A percentile compares a stretch with the other conserved stretches of the same genome.
phyloP scores from a whole-genome alignment of 2,113 vertebrate genomes.

The Neomonachus schauinslandi region DNA sequence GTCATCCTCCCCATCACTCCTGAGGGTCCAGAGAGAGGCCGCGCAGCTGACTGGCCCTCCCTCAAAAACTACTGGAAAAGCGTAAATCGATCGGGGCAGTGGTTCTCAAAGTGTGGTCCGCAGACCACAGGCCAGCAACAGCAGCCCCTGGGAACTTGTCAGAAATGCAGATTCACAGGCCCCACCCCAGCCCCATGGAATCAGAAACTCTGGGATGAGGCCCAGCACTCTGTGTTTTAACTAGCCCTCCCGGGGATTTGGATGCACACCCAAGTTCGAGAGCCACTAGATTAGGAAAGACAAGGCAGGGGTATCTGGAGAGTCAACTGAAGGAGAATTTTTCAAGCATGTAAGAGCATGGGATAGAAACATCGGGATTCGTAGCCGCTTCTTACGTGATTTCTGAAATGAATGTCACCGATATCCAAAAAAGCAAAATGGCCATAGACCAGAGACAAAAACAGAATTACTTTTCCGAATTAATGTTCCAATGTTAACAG shows the following conservation, averaged over 20 bases:
- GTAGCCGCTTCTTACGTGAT: background rate
- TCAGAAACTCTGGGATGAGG: background rate
- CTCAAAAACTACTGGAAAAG: constrained; percentile 24
- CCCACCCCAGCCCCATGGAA: background rate
- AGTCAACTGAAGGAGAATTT: background rate
- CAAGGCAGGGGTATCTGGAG: background rate
- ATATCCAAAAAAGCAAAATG: background rate
- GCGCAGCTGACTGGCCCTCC: background rate
- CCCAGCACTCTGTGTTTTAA: background rate
- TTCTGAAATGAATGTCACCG: background rate
- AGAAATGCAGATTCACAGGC: background rate
- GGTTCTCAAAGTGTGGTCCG: background rate
- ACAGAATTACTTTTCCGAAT: background rate
- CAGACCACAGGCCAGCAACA: background rate
- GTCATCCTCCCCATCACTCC: background rate
- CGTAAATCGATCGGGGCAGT: background rate
- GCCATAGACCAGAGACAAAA: background rate
- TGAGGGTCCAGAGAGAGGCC: constrained; percentile 18
- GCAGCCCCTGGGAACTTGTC: background rate
- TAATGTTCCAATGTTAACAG: constrained; percentile 28
- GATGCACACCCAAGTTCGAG: background rate
- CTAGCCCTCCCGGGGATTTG: background rate
- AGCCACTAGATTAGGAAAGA: background rate
- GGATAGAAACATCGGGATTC: background rate
- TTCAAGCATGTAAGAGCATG: background rate